Percentiles rank a stretch among this genome's conserved stretches.
phyloP scores from a whole-genome alignment of 2,797 vertebrate genomes.

The Gouania willdenowi region DNA sequence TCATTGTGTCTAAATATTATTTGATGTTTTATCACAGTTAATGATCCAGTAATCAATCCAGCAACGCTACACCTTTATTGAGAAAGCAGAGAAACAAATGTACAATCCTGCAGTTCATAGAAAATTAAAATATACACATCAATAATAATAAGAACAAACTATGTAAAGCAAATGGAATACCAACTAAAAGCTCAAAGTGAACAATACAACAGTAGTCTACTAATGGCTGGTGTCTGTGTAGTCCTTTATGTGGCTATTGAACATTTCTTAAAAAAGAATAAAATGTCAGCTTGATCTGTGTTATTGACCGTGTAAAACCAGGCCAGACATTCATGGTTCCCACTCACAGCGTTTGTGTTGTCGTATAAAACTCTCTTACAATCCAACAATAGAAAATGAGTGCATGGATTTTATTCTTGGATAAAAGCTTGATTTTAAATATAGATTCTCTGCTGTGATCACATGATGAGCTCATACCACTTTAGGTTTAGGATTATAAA shows the following conservation, averaged over 20 bases:
- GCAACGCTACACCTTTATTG: conserved; percentile 61
- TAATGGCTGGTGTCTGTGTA: too few species aligned
- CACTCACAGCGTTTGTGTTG: too few species aligned
- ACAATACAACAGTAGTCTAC: too few species aligned
- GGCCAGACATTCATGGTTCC: conserved; percentile 5
- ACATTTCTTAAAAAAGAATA: conserved; percentile 14
- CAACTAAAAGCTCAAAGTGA: conserved; percentile 35
- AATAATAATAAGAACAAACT: conserved; percentile 38
- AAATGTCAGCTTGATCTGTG: conserved; percentile 3
- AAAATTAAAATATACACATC: conserved; percentile 30
- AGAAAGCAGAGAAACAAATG: conserved; percentile 57
- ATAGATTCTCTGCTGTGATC: too few species aligned
- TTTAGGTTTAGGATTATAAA: too few species aligned
- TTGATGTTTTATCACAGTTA: too few species aligned
- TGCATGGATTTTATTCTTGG: too few species aligned
- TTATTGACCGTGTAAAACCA: conserved; percentile 13
- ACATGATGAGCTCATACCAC: too few species aligned
- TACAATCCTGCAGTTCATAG: conserved; percentile 21
- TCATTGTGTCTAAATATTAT: too few species aligned
- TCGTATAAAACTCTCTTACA: too few species aligned
- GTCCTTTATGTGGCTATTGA: conserved; percentile 14
- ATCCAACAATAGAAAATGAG: too few species aligned
- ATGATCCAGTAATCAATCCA: conserved; percentile 17
- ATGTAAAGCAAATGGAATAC: conserved; percentile 40
- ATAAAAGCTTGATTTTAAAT: too few species aligned